Evolutionary conservation across 64 coral and sea anemone genomes (phyloP).

Genomic region (Pachyseris speciosa): DNA sequence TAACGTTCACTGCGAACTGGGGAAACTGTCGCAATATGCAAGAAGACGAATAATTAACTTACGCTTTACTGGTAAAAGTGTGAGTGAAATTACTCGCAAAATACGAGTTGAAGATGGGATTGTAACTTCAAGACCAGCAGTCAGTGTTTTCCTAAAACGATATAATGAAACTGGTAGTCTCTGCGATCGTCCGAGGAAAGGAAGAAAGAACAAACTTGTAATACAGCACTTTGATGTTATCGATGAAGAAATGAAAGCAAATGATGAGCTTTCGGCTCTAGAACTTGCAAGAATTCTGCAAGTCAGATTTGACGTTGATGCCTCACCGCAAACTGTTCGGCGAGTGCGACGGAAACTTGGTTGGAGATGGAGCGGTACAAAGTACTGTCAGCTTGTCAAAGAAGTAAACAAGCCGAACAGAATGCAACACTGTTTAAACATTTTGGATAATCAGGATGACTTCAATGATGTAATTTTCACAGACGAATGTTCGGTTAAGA

Average conservation of each 20-base stretch:
- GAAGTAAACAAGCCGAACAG: conserved; percentile 40
- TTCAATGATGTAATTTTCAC: conserved; percentile 67
- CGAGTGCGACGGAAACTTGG: conserved; percentile 42
- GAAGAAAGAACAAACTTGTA: background rate
- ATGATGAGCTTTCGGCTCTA: conserved; percentile 34
- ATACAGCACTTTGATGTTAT: conserved; percentile 15
- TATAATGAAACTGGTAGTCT: conserved; percentile 1
- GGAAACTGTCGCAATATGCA: background rate
- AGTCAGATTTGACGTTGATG: background rate
- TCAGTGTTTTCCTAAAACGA: background rate
- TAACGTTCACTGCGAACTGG: background rate
- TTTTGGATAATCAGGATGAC: conserved; percentile 11
- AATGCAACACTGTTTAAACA: conserved; percentile 26
- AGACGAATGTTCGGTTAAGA: conserved; percentile 43
- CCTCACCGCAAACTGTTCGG: background rate
- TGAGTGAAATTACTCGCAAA: background rate
- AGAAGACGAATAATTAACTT: background rate
- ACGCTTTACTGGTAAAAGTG: background rate
- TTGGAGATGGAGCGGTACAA: conserved; percentile 49
- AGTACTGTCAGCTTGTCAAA: conserved; percentile 56
- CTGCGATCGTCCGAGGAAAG: background rate
- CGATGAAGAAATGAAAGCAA: conserved; percentile 44
- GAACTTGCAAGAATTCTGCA: conserved; percentile 5
- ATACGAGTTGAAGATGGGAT: background rate
- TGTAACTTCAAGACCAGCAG: background rate